Conservation (phyloP, 1,140 invertebrate species). For the Andricus grossulariae region DNA sequence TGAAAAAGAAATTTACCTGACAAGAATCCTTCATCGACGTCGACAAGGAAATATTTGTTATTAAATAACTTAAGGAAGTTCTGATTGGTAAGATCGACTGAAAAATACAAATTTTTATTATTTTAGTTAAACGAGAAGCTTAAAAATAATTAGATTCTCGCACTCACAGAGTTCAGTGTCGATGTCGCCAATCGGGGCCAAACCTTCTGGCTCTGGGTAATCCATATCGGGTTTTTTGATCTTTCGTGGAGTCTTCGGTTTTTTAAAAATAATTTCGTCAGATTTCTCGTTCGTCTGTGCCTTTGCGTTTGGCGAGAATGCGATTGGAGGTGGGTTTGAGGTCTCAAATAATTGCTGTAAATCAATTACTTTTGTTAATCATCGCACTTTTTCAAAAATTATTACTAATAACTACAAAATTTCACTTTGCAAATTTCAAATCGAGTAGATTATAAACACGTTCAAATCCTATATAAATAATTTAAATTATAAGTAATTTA, state of each 20-base stretch:
- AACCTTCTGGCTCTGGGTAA: constrained; percentile 5
- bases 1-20: no score
- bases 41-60: no score
- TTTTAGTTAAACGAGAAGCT: no score
- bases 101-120: no score
- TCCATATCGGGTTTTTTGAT: background rate
- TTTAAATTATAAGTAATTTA: no score
- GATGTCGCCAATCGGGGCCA: constrained; percentile 13
- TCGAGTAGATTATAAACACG: no score
- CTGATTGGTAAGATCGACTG: no score
- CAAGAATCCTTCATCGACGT: no score
- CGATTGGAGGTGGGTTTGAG: background rate
- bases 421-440: no score
- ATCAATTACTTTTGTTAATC: background rate
- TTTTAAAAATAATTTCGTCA: constrained; percentile 5
- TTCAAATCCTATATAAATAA: no score
- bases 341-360: background rate
- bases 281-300: background rate
- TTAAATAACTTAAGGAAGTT: no score
- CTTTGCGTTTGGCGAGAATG: background rate
- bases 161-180: background rate
- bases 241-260: background rate
- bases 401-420: no score
- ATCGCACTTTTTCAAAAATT: background rate
- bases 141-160: background rate